Base-by-base conservation (phyloP, 2,113 vertebrate species). In the Tenrec ecaudatus region DNA sequence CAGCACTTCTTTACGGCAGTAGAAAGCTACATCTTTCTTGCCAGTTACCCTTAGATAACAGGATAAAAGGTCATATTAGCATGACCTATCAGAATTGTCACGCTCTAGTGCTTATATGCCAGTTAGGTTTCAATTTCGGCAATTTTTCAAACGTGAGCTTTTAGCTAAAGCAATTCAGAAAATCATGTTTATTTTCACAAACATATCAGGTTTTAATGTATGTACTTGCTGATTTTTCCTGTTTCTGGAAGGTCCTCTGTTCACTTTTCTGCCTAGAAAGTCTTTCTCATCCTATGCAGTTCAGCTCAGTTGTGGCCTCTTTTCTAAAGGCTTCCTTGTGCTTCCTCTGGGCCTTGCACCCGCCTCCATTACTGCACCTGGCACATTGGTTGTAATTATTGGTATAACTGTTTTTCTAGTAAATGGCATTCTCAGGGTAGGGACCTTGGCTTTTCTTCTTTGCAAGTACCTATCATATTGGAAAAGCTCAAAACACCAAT, bases 71-170 rank as follows among this genome's bases (percentile, higher is more conserved):
- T 83, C 66, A n/a, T 57, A 16, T 77, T 90, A 60, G 29, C 43
- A 87, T 75, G 43, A 25, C 66, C 29, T 93, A 89, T 29, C 88
- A 86, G 71, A 94, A 91, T 89, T 22, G 86, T 79, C 80, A 92
- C 62, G 25, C 79, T 82, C 47, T 10, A 79, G n/a, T 38, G 2
- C 14, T 85, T 62, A 83, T 33, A 20, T 90, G 53, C n/a, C 19
- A 66, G 69, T 79, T 75, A 84, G 77, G n/a, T 2, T 85, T 90
- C 40, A 82, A 80, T 10, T 94, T 88, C 53, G 82, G 15, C n/a
- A 94, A 71, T 77, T 93, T 62, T 60, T 92, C 31, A 82, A 73
- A 27, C 43, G 79, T 93, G 71, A 93, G 89, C 16, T 87, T 92
- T 90, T 73, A 81, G 77, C 27, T 93, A 85, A 83, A 89, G 20